A percentile compares a stretch with the other conserved stretches of the same genome.
These are phyloP conservation scores for Hermetia illucens DNA, from an alignment of 1,140 invertebrate genomes.

Conservation along the genomic window DNA sequence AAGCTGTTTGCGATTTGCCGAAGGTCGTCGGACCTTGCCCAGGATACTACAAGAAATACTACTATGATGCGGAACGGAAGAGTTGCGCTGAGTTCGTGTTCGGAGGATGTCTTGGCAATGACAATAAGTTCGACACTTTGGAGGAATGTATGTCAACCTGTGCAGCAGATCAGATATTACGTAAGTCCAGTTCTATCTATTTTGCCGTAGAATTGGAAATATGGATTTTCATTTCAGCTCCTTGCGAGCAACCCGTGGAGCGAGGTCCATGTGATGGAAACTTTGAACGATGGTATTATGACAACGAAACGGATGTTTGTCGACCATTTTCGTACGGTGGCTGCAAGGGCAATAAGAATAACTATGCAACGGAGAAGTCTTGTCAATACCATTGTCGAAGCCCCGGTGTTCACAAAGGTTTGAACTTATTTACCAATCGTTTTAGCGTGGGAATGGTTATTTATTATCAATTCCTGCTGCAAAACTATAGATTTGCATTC, in stretches of 20 bases:
- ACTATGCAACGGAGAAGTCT: constrained; percentile 65
- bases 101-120: constrained; percentile 78
- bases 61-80: constrained; percentile 60
- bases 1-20: constrained; percentile 70
- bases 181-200: constrained; percentile 37
- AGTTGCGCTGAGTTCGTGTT: constrained; percentile 68
- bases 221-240: constrained; percentile 38
- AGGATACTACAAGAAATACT: constrained; percentile 68
- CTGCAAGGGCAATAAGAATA: constrained; percentile 80
- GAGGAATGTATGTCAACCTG: constrained; percentile 75
- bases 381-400: constrained; percentile 63
- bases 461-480: too few relatives aligned
- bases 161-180: constrained; percentile 45
- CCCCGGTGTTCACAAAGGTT: constrained; percentile 59
- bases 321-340: constrained; percentile 74
- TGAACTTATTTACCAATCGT: too few relatives aligned
- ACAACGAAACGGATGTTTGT: constrained; percentile 53
- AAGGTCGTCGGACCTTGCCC: constrained; percentile 72
- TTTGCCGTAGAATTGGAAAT: background rate
- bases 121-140: constrained; percentile 69
- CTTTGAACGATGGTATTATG: constrained; percentile 68
- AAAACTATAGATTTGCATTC: too few relatives aligned
- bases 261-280: constrained; percentile 73
- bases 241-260: constrained; percentile 62
- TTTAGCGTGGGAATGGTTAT: too few relatives aligned